Evolutionary conservation across 2,888 invertebrate species (phyloP), one percentile per base, ranked within the genome.

Genomic region (Epiblema foenella): DNA sequence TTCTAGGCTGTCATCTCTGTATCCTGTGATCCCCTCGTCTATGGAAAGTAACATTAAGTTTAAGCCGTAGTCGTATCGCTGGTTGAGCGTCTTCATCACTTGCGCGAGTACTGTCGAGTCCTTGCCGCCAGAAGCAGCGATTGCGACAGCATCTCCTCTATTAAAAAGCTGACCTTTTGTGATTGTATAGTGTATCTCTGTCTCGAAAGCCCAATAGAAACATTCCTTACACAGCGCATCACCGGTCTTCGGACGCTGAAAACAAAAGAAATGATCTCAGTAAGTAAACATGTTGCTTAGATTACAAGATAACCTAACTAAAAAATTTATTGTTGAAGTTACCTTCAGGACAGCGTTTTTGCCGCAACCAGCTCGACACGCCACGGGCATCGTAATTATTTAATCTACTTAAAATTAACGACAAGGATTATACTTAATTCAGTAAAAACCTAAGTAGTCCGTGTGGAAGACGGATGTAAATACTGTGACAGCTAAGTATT

Each of bases 51-150:
- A 93, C 77, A 98, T 95, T 51, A 99, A 93, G 69, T 99, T 95
- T 15, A 99, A 90, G 0, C 97, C 98, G 91, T 99, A 99, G 75
- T 97, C 93, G 86, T 99, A 96, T 60, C 97, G 95, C 79, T 98
- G 95, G 87, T 99, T 99, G 12, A 99, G 93, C 2, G 97, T 93
- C 90, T 99, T 99, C 80, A 99, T 88, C 33, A 98, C 95, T 85
- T 99, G 97, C 0, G 99, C 99, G 68, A 99, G 93, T 17, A 99
- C 99, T 2, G 99, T 99, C 0, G 99, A 99, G 89, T 99, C 99
- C 93, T 98, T 98, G 37, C 98, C 98, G 39, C 98, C 98, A 49
- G 98, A 98, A 0, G 99, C 99, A 37, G 98, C 99, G 33, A 99
- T 95, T 1, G 99, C 99, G 33, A 99, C 98, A 52, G 96, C 96